These are phyloP conservation scores for Prietella phreatophila DNA, from an alignment of 2,113 vertebrate species.

Conservation along the genomic window DNA sequence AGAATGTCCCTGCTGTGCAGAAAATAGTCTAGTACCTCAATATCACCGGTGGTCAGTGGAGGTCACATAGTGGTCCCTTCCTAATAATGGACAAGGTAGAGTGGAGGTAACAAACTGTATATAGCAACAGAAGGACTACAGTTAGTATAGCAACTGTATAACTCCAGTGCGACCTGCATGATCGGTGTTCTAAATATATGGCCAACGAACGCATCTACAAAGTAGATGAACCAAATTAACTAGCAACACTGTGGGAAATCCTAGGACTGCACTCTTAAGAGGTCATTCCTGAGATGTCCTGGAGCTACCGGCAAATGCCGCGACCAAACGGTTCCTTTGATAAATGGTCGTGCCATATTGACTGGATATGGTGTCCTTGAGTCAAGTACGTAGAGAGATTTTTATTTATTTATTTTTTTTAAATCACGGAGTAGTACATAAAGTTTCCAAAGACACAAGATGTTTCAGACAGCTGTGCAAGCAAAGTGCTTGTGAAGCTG, in stretches of 20 bases:
- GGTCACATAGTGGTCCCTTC: not conserved
- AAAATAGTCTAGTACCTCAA: not conserved
- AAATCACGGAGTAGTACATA: not conserved
- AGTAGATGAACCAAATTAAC: not conserved
- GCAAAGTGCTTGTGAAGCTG: slow-evolving; percentile 11
- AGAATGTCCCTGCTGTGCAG: not conserved
- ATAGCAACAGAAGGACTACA: not conserved
- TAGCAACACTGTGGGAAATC: not conserved
- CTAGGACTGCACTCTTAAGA: not conserved
- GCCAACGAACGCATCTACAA: not conserved
- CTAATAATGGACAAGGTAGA: not conserved
- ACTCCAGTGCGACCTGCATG: not conserved
- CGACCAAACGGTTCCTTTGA: not conserved
- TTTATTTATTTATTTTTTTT: too few species aligned
- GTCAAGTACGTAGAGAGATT: not conserved
- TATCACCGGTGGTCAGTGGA: not conserved
- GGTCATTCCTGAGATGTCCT: not conserved
- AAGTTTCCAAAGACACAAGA: slow-evolving; percentile 3
- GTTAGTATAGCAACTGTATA: not conserved
- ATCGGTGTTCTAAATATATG: not conserved
- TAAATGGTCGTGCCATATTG: not conserved
- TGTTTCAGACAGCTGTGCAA: slow-evolving; percentile 21
- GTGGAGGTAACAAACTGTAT: not conserved
- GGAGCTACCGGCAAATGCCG: not conserved
- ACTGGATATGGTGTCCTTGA: not conserved